Conservation (phyloP, 1,140 invertebrate species). For the Luehdorfia chinensis region DNA sequence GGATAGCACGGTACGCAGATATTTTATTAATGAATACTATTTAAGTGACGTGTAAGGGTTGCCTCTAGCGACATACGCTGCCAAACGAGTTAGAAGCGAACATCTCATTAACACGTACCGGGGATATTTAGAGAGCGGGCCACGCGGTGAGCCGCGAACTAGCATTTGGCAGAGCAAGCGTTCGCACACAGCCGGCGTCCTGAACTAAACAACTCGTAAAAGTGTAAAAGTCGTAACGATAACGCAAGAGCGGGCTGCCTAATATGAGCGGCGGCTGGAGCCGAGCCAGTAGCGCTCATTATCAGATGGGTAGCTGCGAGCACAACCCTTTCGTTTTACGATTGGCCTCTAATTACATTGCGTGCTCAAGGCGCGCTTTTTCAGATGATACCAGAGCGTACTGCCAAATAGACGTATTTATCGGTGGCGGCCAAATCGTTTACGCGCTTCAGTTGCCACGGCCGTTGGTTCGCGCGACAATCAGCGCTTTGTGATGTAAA, state of each 20-base stretch:
- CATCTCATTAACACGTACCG: slow-evolving; percentile 64
- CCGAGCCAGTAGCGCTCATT: slow-evolving; percentile 69
- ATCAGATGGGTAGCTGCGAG: slow-evolving; percentile 70
- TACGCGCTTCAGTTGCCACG: slow-evolving; percentile 34
- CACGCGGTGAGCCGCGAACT: slow-evolving; percentile 70
- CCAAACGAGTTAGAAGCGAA: slow-evolving; percentile 56
- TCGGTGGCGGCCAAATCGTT: slow-evolving; percentile 48
- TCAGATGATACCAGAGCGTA: slow-evolving; percentile 44
- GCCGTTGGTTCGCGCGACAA: slow-evolving; percentile 26
- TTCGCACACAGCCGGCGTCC: slow-evolving; percentile 53
- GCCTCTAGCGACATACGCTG: slow-evolving; percentile 29
- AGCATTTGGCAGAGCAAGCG: slow-evolving; percentile 68
- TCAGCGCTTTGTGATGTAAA: slow-evolving; percentile 56
- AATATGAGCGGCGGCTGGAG: slow-evolving; percentile 72
- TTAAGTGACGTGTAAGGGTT: slow-evolving; percentile 25
- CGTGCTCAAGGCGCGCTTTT: slow-evolving; percentile 66
- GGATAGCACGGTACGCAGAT: slow-evolving; percentile 15
- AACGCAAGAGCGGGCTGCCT: slow-evolving; percentile 54
- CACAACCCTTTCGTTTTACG: slow-evolving; percentile 72
- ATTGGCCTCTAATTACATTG: slow-evolving; percentile 69
- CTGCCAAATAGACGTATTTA: slow-evolving; percentile 68
- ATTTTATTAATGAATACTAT: slow-evolving; percentile 26
- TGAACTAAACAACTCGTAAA: slow-evolving; percentile 75
- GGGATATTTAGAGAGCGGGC: slow-evolving; percentile 61
- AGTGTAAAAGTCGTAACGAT: slow-evolving; percentile 76